These are phyloP conservation scores for Neomonachus schauinslandi DNA, from an alignment of 2,113 vertebrate genomes.

Conservation along the genomic window DNA sequence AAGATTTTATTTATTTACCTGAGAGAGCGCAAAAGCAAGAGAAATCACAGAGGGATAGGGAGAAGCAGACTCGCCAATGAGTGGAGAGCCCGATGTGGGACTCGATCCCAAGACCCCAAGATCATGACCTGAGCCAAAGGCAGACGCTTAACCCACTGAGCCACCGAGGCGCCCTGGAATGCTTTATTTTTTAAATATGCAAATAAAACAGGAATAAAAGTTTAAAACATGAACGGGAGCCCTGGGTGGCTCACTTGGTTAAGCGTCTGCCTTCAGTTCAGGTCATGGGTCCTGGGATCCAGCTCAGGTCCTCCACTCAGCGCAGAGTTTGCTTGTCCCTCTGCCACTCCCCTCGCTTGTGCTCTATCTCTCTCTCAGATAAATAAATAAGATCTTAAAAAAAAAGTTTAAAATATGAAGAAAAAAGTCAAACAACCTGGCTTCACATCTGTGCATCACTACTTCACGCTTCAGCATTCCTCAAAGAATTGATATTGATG, in stretches of 20 bases:
- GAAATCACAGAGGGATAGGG: no score
- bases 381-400: background rate
- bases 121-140: no score
- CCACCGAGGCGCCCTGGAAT: conserved; percentile 82
- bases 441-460: background rate
- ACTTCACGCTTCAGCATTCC: background rate
- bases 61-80: no score
- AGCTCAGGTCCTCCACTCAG: background rate
- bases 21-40: no score
- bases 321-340: background rate
- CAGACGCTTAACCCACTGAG: no score
- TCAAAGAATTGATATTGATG: background rate
- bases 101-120: no score
- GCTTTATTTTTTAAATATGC: conserved; percentile 91
- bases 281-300: background rate
- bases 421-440: background rate
- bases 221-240: conserved; percentile 81
- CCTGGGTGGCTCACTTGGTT: background rate
- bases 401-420: conserved; percentile 84
- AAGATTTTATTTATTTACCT: no score
- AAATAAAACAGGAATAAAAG: conserved; percentile 88
- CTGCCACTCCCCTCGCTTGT: background rate
- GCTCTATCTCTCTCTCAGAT: background rate
- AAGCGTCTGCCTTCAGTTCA: background rate
- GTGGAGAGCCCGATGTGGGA: no score